Conservation (phyloP, 2,888 invertebrate genomes). For the Entomobrya proxima region DNA sequence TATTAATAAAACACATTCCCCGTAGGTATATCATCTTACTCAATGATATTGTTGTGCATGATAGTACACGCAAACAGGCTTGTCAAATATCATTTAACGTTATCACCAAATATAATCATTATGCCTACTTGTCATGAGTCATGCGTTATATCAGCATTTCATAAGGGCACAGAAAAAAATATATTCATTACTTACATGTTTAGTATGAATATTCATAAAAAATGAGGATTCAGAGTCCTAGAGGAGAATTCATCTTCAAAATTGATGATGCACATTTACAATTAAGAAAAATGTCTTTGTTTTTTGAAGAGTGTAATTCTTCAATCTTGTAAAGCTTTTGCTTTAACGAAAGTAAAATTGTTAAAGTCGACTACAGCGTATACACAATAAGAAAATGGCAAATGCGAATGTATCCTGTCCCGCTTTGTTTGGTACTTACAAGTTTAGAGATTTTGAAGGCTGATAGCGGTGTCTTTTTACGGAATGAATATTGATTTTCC, state of each 20-base stretch:
- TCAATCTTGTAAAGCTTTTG: not conserved
- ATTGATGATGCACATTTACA: slow-evolving; percentile 37
- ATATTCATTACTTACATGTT: not conserved
- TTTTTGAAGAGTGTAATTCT: too few species aligned
- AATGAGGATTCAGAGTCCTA: not conserved
- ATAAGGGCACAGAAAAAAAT: not conserved
- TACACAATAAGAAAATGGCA: slow-evolving; percentile 17
- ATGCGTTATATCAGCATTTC: slow-evolving; percentile 40
- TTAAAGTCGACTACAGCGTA: not conserved
- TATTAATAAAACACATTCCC: not conserved
- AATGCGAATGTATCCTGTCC: not conserved
- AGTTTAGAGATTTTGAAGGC: not conserved
- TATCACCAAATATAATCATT: slow-evolving; percentile 10
- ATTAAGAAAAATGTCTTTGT: not conserved
- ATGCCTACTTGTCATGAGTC: slow-evolving; percentile 45
- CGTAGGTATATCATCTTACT: not conserved
- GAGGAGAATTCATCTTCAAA: not conserved
- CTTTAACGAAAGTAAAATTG: slow-evolving; percentile 54
- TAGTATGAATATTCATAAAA: not conserved
- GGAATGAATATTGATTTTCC: slow-evolving; percentile 21
- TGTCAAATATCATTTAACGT: slow-evolving; percentile 53
- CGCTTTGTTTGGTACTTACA: not conserved
- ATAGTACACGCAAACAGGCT: slow-evolving; percentile 10
- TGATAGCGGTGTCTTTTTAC: slow-evolving; percentile 27
- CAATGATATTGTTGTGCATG: not conserved